Conservation (phyloP, 1,140 invertebrate species). For the Telenomus remus region DNA sequence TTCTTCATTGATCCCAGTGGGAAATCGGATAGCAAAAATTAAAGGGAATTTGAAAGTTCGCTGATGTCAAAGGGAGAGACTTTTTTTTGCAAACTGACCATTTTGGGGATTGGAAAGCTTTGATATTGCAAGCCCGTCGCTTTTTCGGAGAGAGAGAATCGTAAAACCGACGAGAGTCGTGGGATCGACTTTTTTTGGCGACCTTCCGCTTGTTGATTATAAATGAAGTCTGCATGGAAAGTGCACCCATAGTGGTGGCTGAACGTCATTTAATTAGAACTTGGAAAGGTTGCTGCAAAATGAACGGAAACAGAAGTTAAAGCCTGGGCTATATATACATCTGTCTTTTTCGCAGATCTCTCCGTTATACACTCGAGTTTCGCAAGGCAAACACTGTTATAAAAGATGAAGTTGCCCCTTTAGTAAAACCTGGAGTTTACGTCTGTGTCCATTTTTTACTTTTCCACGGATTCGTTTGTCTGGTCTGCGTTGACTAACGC, state of each 20-base stretch:
- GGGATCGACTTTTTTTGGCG: not conserved
- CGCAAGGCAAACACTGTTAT: constrained; percentile 51
- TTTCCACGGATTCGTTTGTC: constrained; percentile 43
- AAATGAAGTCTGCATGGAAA: constrained; percentile 12
- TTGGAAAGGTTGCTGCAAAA: constrained; percentile 44
- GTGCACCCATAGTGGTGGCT: constrained; percentile 21
- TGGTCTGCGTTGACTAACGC: constrained; percentile 41
- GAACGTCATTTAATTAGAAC: constrained; percentile 51
- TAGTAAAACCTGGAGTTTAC: constrained; percentile 33
- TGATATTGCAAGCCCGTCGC: no score
- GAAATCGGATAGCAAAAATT: no score
- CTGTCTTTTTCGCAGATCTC: constrained; percentile 40
- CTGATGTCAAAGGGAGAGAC: no score
- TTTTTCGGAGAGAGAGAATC: no score
- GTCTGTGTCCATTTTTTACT: constrained; percentile 46
- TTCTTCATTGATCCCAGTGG: no score
- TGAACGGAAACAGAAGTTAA: constrained; percentile 41
- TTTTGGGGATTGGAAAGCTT: no score
- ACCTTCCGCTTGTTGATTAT: constrained; percentile 11
- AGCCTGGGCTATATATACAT: constrained; percentile 32
- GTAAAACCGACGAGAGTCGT: no score
- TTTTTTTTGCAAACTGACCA: no score
- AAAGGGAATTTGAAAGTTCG: no score
- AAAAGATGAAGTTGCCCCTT: constrained; percentile 56
- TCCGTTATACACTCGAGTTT: constrained; percentile 40